Evolutionary conservation across 2,888 invertebrate genomes (phyloP).

Genomic region (Tolmerus cingulatus): DNA sequence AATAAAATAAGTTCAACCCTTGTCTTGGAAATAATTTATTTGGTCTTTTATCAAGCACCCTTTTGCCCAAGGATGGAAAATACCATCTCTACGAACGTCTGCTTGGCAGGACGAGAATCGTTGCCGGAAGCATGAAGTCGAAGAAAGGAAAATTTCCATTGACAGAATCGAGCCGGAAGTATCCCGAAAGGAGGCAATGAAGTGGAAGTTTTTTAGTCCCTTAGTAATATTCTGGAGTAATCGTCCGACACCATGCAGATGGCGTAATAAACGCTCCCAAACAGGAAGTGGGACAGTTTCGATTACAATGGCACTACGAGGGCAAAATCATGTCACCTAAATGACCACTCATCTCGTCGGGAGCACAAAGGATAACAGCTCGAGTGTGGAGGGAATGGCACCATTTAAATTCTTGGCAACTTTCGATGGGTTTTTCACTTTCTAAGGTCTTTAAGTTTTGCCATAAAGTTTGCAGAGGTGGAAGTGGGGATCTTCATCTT

Average conservation of each 20-base stretch:
- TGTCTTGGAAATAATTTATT: neutral
- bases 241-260: neutral
- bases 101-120: neutral
- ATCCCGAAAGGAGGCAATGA: neutral
- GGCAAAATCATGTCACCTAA: neutral
- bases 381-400: neutral
- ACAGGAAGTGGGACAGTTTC: neutral
- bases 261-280: neutral
- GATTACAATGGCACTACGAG: neutral
- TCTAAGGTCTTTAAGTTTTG: neutral
- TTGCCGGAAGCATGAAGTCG: neutral
- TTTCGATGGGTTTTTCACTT: neutral
- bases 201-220: neutral
- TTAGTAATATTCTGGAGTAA: neutral
- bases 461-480: neutral
- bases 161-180: neutral
- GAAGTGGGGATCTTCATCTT: neutral
- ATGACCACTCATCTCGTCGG: slow-evolving; percentile 7
- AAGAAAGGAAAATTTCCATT: neutral
- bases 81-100: neutral
- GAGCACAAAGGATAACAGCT: neutral
- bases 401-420: neutral
- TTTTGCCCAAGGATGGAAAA: neutral
- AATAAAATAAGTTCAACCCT: neutral
- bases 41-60: neutral